These are phyloP conservation scores for Urophycis tenuis DNA, from an alignment of 2,797 vertebrate genomes.

Conservation along the genomic window DNA sequence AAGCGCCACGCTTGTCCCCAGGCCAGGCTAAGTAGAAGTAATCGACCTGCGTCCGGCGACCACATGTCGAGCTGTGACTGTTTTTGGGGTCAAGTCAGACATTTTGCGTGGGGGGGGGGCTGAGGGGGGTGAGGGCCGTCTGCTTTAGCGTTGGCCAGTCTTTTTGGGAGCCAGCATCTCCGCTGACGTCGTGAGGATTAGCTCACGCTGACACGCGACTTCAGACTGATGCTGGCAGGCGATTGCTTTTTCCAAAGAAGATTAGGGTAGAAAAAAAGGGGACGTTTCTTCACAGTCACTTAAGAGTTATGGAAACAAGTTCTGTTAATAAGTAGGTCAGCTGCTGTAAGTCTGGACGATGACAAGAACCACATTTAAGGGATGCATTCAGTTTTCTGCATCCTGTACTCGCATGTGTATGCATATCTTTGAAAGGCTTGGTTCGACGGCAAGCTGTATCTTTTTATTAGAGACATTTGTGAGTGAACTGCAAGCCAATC, in stretches of 20 bases:
- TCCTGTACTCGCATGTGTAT: constrained; percentile 40
- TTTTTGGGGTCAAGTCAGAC: constrained; percentile 18
- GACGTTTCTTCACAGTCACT: constrained; percentile 34
- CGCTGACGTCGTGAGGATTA: constrained; percentile 18
- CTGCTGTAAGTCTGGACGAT: constrained; percentile 43
- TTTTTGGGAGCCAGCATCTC: constrained; percentile 15
- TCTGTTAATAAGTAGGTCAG: constrained; percentile 53
- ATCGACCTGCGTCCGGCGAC: constrained; percentile 26
- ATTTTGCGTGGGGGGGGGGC: neutral
- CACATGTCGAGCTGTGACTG: constrained; percentile 33
- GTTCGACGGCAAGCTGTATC: neutral
- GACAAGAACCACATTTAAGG: constrained; percentile 18
- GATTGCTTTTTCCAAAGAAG: constrained; percentile 31
- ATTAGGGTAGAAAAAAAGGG: constrained; percentile 45
- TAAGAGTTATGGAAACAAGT: constrained; percentile 44
- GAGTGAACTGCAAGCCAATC: neutral
- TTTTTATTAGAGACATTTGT: neutral
- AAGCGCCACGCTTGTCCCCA: neutral
- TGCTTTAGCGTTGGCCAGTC: constrained; percentile 4
- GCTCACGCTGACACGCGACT: constrained; percentile 28
- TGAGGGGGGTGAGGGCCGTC: neutral
- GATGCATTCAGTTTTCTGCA: constrained; percentile 12
- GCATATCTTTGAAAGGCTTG: neutral
- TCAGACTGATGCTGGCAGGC: constrained; percentile 50
- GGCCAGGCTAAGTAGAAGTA: constrained; percentile 6